Percentiles rank a stretch among this genome's conserved stretches.
Conservation (phyloP, 1,140 invertebrate genomes). For the Bombus pascuorum region DNA sequence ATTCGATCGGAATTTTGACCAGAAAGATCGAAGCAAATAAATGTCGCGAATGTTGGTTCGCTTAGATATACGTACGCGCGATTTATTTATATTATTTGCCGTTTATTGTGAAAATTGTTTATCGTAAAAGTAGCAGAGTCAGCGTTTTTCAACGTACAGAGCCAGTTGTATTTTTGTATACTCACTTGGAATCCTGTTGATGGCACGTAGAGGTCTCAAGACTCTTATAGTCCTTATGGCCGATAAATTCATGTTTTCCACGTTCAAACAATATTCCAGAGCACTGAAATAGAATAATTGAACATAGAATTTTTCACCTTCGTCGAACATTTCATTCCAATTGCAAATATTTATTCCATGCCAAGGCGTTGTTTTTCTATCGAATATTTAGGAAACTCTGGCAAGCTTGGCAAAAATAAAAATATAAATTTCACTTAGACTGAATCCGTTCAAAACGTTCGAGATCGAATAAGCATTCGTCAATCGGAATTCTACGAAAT, state of each 20-base stretch:
- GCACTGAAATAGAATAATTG: slow-evolving; percentile 85
- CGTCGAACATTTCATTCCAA: neutral
- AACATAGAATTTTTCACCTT: neutral
- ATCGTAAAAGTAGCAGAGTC: neutral
- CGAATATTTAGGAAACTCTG: too few species aligned
- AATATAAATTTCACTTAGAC: too few species aligned
- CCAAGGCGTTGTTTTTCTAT: too few species aligned
- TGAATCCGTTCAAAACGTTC: too few species aligned
- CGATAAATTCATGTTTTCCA: slow-evolving; percentile 99
- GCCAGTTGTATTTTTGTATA: slow-evolving; percentile 69
- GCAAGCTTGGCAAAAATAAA: too few species aligned
- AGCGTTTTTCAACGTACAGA: neutral
- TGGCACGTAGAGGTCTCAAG: slow-evolving; percentile 96
- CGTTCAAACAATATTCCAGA: slow-evolving; percentile 96
- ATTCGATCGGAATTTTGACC: neutral
- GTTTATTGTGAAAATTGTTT: neutral
- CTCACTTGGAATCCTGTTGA: slow-evolving; percentile 99
- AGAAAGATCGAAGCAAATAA: neutral
- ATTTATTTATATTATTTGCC: too few species aligned
- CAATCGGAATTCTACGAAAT: too few species aligned
- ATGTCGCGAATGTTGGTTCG: neutral
- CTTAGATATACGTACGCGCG: neutral
- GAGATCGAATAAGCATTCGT: too few species aligned
- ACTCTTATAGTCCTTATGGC: slow-evolving; percentile 99
- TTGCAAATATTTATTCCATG: neutral